Percentiles rank a stretch among this genome's conserved stretches.
phyloP scores from a whole-genome alignment of 2,113 vertebrate genomes.

The Stigmatopora nigra region DNA sequence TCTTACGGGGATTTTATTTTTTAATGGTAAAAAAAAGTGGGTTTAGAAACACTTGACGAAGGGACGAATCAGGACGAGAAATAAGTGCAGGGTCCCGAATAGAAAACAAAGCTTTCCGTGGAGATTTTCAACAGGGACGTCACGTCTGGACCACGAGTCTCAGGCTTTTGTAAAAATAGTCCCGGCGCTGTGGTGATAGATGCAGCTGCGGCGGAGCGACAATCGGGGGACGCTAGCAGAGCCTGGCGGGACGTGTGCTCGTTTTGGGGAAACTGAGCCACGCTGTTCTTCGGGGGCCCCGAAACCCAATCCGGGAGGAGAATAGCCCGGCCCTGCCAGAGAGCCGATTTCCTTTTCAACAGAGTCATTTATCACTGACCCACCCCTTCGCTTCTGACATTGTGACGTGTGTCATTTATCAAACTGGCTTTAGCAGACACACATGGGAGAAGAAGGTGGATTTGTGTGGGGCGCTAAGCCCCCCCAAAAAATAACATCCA shows the following conservation, averaged over 20 bases:
- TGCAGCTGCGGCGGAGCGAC: conserved; percentile 67
- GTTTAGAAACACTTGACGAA: conserved; percentile 64
- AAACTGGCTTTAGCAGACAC: conserved; percentile 82
- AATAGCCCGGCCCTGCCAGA: conserved; percentile 86
- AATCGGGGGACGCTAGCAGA: conserved; percentile 67
- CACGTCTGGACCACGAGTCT: conserved; percentile 50
- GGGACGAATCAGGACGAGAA: conserved; percentile 48
- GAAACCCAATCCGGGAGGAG: conserved; percentile 73
- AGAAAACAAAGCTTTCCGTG: conserved; percentile 47
- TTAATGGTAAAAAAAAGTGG: no score
- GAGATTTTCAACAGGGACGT: conserved; percentile 51
- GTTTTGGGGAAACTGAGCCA: conserved; percentile 78
- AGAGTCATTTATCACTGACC: conserved; percentile 97
- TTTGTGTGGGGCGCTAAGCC: conserved; percentile 23
- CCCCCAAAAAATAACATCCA: conserved; percentile 53
- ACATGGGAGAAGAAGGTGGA: conserved; percentile 53
- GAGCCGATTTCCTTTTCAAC: conserved; percentile 99
- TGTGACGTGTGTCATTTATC: conserved; percentile 99
- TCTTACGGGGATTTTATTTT: no score
- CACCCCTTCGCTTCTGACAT: conserved; percentile 92
- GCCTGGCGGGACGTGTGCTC: conserved; percentile 65
- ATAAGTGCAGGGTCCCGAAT: conserved; percentile 57
- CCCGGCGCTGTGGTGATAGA: conserved; percentile 65
- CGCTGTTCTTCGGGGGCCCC: conserved; percentile 83
- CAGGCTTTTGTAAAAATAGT: conserved; percentile 64